Base-by-base conservation (phyloP, 1,140 invertebrate genomes). In the Campoletis sonorensis region DNA sequence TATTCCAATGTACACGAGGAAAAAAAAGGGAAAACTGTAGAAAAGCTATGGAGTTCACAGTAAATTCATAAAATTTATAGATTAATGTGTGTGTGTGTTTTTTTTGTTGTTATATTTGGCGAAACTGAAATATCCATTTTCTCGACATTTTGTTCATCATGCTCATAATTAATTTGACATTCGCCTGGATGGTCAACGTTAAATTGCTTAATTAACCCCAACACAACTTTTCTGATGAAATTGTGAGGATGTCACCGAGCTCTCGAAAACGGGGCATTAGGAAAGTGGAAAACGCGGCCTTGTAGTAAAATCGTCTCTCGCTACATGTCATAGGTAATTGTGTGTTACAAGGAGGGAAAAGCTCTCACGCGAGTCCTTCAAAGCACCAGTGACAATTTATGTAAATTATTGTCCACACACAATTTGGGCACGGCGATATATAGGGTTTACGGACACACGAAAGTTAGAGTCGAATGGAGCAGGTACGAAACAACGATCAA, bases 361-460 rank as follows among this genome's bases (percentile, higher is more conserved):
- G 37, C 70, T 72, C 70, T 37, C 68, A 26, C 21, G 10, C 61
- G 8, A 15, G 61, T 13, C 11, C 61, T 64, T 64, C 23, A 23
- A 64, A 64, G 23, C 11, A n/a, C 70, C n/a, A 70, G 58, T 21
- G n/a, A n/a, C 16, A 72, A 72, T 72, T n/a, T 72, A 72, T 72
- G 70, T 49, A 72, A 72, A 72, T 72, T 45, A 72, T 45, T 45
- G 23, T 64, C 37, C 33, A 23, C n/a, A 49, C 70, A 70, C 68
- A 16, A 68, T 23, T 68, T 16, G 70, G 23, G 37, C n/a, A 13
- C 23, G 11, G n/a, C n/a, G n/a, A n/a, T n/a, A 11, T 64, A 27
- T 26, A 64, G n/a, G 16, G 70, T 45, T 23, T 26, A 49, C 70
- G 68, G 68, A 49, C 33, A 72, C 15, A 40, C 33, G 40, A 72